A percentile compares a stretch with the other conserved stretches of the same genome.
Conservation (phyloP, 2,888 invertebrate genomes). For the Acanthosepion esculentum region DNA sequence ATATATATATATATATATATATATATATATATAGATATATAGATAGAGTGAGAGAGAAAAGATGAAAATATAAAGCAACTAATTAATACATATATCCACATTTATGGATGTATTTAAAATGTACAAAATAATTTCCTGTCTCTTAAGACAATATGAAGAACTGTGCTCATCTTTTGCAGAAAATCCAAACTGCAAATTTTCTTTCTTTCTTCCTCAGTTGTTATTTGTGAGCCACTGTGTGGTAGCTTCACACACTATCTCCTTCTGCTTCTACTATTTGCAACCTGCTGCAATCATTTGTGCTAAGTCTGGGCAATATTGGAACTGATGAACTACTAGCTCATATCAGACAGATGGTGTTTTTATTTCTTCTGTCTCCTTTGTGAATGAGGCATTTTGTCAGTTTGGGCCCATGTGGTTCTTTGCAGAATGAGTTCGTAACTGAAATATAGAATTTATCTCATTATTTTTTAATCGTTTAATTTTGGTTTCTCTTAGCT, state of each 20-base stretch:
- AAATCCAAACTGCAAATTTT: neutral
- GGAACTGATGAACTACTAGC: conserved; percentile 4
- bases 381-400: neutral
- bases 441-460: too few species aligned
- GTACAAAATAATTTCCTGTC: neutral
- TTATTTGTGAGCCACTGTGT: neutral
- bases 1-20: neutral
- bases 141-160: neutral
- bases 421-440: too few species aligned
- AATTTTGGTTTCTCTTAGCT: too few species aligned
- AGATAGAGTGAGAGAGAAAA: neutral
- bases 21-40: neutral
- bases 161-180: neutral
- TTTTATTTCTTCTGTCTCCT: neutral
- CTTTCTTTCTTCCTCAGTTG: neutral
- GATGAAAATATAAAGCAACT: neutral
- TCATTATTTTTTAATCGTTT: too few species aligned
- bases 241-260: neutral
- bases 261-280: neutral
- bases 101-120: neutral
- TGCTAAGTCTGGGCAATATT: conserved; percentile 18
- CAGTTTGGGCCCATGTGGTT: too few species aligned
- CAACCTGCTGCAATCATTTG: conserved; percentile 33
- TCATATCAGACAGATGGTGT: neutral
- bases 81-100: neutral